A percentile compares a stretch with the other conserved stretches of the same genome.
Evolutionary conservation across 2,113 vertebrate species (phyloP).

Genomic region (Tympanuchus pallidicinctus): DNA sequence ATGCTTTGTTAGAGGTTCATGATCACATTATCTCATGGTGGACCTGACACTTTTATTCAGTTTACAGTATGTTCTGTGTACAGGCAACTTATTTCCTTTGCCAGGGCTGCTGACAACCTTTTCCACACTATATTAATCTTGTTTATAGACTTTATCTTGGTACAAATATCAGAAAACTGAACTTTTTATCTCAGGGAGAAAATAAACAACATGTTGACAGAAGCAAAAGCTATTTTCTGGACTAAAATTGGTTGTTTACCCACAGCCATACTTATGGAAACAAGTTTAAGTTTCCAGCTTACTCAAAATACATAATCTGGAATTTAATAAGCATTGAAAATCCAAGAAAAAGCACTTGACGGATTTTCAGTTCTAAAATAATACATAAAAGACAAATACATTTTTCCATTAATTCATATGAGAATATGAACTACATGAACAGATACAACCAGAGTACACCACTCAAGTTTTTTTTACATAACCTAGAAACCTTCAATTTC

Average conservation of each 20-base stretch:
- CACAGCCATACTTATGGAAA: conserved; percentile 78
- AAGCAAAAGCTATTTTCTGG: conserved; percentile 88
- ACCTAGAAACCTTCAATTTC: conserved; percentile 5
- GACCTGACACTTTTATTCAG: conserved; percentile 98
- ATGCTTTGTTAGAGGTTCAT: conserved; percentile 97
- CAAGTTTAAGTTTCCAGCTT: conserved; percentile 74
- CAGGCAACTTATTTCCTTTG: conserved; percentile 94
- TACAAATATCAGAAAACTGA: conserved; percentile 93
- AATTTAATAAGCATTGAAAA: conserved; percentile 81
- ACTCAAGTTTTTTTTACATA: conserved; percentile 34
- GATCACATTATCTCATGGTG: conserved; percentile 98
- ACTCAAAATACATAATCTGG: conserved; percentile 79
- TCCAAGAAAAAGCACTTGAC: conserved; percentile 72
- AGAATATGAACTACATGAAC: conserved; percentile 66
- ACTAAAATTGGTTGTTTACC: conserved; percentile 90
- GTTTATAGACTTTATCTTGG: conserved; percentile 98
- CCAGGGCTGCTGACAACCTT: conserved; percentile 94
- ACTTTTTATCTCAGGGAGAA: conserved; percentile 87
- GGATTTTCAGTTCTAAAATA: conserved; percentile 74
- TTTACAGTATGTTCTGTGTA: conserved; percentile 93
- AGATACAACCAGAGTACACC: conserved; percentile 37
- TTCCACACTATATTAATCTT: conserved; percentile 99
- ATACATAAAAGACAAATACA: conserved; percentile 53
- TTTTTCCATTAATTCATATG: conserved; percentile 69
- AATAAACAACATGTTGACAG: conserved; percentile 89